Conservation (phyloP, 2,113 vertebrate genomes). For the Hirundichthys speculiger region DNA sequence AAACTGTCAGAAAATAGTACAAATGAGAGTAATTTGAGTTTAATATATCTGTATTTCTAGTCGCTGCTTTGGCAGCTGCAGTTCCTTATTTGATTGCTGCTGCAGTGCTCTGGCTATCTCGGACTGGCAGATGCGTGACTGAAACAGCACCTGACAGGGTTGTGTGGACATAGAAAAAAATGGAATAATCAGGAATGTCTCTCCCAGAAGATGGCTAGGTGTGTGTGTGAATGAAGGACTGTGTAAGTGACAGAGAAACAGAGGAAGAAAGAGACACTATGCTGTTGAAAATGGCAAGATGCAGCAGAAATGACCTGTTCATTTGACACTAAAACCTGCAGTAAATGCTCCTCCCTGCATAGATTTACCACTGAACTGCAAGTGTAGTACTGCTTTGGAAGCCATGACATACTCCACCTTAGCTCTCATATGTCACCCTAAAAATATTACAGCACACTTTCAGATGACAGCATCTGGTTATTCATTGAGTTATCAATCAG, state of each 20-base stretch:
- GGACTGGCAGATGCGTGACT: constrained; percentile 43
- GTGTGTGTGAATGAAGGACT: background rate
- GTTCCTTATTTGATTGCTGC: constrained; percentile 18
- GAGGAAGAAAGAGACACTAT: constrained; percentile 15
- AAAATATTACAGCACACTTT: background rate
- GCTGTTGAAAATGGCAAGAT: constrained; percentile 40
- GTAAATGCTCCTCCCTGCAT: constrained; percentile 35
- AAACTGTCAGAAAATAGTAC: background rate
- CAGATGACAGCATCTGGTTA: constrained; percentile 2
- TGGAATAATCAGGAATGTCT: constrained; percentile 24
- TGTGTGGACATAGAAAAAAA: constrained; percentile 1
- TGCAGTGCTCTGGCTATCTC: constrained; percentile 29
- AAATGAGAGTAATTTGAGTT: background rate
- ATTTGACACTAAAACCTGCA: constrained; percentile 65
- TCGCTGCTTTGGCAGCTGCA: constrained; percentile 30
- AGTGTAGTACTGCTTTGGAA: background rate
- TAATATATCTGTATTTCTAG: constrained; percentile 6
- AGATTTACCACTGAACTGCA: constrained; percentile 29
- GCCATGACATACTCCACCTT: constrained; percentile 1
- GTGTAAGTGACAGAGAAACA: constrained; percentile 9
- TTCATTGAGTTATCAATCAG: constrained; percentile 24
- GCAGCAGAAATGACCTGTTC: constrained; percentile 59
- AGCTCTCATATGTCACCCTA: background rate
- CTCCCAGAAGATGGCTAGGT: constrained; percentile 7
- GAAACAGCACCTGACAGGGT: constrained; percentile 15